Conservation (phyloP, 2,797 vertebrate genomes). For the Monodelphis domestica region DNA sequence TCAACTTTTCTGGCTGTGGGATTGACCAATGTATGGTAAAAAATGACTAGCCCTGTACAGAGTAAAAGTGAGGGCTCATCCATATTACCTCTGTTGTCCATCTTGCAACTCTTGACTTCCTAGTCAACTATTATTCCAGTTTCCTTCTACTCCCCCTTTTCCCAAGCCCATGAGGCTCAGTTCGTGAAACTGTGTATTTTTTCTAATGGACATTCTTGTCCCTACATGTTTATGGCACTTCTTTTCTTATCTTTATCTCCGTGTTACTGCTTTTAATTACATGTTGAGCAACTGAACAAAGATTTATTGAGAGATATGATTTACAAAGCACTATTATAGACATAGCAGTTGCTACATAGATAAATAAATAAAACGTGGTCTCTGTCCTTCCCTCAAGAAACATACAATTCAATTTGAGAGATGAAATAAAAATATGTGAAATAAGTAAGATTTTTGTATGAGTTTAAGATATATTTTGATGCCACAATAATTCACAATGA, state of each 20-base stretch:
- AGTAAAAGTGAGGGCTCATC: neutral
- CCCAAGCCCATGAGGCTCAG: neutral
- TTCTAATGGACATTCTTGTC: neutral
- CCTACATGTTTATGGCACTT: neutral
- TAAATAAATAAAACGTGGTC: neutral
- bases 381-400: neutral
- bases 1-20: slow-evolving; percentile 36
- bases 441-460: neutral
- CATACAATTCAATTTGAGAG: neutral
- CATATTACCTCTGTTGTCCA: neutral
- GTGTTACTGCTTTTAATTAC: neutral
- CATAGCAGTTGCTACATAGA: neutral
- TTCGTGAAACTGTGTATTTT: neutral
- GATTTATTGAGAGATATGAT: neutral
- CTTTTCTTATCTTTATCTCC: neutral
- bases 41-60: neutral
- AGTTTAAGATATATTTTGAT: neutral
- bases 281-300: neutral
- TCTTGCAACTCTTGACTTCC: neutral
- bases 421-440: neutral
- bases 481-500: neutral
- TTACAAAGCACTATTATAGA: neutral
- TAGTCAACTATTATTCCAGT: neutral
- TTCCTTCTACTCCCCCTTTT: neutral
- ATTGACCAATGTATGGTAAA: neutral